Evolutionary conservation across 2,888 invertebrate genomes (phyloP).

Genomic region (Leucoma salicis): DNA sequence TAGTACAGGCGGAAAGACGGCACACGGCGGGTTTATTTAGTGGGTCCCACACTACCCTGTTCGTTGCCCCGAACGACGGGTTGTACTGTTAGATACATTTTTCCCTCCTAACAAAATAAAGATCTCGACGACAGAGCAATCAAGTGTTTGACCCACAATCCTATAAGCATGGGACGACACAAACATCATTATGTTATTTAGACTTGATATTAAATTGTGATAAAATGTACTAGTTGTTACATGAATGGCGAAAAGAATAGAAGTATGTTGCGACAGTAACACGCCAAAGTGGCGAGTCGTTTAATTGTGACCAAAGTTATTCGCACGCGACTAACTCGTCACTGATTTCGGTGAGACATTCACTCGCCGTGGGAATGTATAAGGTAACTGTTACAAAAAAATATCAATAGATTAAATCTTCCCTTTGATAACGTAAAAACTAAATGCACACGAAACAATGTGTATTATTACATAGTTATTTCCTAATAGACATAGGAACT

Average conservation of each 20-base stretch:
- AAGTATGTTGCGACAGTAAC: slow-evolving; percentile 64
- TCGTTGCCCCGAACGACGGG: too few species aligned
- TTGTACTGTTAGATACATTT: too few species aligned
- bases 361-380: slow-evolving; percentile 56
- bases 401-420: slow-evolving; percentile 55
- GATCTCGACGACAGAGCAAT: slow-evolving; percentile 28
- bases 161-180: slow-evolving; percentile 49
- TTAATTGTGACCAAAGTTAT: slow-evolving; percentile 54
- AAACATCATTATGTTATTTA: slow-evolving; percentile 43
- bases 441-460: slow-evolving; percentile 59
- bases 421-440: slow-evolving; percentile 49
- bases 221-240: slow-evolving; percentile 57
- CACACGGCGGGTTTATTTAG: too few species aligned
- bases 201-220: slow-evolving; percentile 35
- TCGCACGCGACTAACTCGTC: slow-evolving; percentile 54
- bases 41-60: too few species aligned
- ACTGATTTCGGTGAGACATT: slow-evolving; percentile 37
- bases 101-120: too few species aligned
- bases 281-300: slow-evolving; percentile 49
- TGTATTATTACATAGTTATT: slow-evolving; percentile 50
- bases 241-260: slow-evolving; percentile 62
- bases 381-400: slow-evolving; percentile 50
- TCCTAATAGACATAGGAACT: slow-evolving; percentile 41
- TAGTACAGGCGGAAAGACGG: too few species aligned
- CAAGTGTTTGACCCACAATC: slow-evolving; percentile 55